Conservation (phyloP, 2,113 vertebrate species). For the Telmatochromis brichardi region DNA sequence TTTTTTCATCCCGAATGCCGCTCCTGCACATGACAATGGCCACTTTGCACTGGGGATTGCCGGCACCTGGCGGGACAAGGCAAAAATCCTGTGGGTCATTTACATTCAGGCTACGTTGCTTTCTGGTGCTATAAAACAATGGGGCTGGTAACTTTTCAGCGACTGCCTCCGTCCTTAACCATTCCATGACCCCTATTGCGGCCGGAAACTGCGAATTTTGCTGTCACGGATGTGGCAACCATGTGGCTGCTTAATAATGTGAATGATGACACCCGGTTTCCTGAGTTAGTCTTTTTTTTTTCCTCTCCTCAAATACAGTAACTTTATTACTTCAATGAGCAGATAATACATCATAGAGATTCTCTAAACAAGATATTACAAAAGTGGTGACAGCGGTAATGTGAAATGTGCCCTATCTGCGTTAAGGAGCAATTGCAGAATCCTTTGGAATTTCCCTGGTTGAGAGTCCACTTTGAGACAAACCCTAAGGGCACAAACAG, state of each 20-base stretch:
- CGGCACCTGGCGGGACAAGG: slow-evolving; percentile 77
- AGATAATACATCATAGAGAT: background rate
- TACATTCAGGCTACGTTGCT: background rate
- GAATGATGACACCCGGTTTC: background rate
- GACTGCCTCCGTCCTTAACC: background rate
- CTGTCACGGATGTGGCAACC: background rate
- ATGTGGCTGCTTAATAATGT: background rate
- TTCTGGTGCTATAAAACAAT: background rate
- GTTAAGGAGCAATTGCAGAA: background rate
- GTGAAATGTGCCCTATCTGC: background rate
- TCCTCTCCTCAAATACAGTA: background rate
- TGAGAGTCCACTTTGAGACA: background rate
- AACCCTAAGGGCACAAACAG: background rate
- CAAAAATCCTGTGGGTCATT: background rate
- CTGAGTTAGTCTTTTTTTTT: background rate
- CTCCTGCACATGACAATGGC: slow-evolving; percentile 87
- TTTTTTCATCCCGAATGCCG: slow-evolving; percentile 25
- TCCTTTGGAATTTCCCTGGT: background rate
- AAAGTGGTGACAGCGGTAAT: background rate
- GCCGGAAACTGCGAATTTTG: background rate
- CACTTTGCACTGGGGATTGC: slow-evolving; percentile 81
- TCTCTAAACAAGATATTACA: background rate
- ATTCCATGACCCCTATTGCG: background rate
- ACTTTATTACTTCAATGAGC: background rate
- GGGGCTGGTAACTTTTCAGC: background rate